Evolutionary conservation across 92 coral and sea anemone species (phyloP), one percentile per base, ranked within the genome.

Genomic region (Hydrozoanthus gracilis): DNA sequence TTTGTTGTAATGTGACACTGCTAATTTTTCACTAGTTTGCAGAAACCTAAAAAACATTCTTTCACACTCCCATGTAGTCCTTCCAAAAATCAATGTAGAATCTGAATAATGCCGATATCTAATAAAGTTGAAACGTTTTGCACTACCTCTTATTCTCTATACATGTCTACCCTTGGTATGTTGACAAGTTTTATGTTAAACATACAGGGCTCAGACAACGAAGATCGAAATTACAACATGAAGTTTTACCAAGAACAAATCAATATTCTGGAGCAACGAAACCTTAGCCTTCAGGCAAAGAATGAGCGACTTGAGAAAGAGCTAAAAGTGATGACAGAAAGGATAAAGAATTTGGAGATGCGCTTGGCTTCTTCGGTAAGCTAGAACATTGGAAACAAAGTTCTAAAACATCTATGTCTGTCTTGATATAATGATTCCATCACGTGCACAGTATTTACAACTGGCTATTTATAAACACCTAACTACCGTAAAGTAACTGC

Each of bases 241-340:
- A 89, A 89, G 78, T 92, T 89, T 52, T 93, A 94, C 71, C 95
- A 91, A 55, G 96, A 94, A 71, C 98, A 94, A 74, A 67, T 94
- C 9, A 94, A 93, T 79, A 65, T 91, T 14, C 77, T 93, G 72
- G 98, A 94, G 73, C 98, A 94, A 80, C 85, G 94, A 68, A 92
- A 94, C 52, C 76, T 93, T 83, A 94, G 94, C 7, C 93, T 94
- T 7, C 88, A 94, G 44, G 82, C 98, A 54, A 92, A 91, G 88
- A 94, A 92, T 46, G 98, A 93, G 44, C 83, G 98, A 70, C 95
- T 94, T 39, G 98, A 94, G 83, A 84, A 95, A 58, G 98, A 94
- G 68, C 89, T 94, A 4, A 90, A 88, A 77, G 91, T 94, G 39
- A 91, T 93, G 77, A 77, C 83, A 7, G 94, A 90, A 17, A 89